Conservation (phyloP, 2,797 vertebrate species). For the Danio albolineatus region DNA sequence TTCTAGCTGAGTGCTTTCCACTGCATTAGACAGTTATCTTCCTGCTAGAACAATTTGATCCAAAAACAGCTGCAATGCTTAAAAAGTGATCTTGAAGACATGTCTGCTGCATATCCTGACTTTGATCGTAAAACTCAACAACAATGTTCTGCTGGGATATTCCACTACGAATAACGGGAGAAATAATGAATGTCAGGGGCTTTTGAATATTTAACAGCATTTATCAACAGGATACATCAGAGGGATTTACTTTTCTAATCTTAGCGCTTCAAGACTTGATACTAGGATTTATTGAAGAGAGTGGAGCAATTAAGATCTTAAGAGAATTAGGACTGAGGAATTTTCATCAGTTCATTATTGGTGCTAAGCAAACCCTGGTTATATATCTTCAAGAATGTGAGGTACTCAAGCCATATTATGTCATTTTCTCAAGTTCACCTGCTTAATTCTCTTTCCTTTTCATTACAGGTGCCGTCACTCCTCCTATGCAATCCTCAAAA, state of each 20-base stretch:
- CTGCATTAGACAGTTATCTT: neutral
- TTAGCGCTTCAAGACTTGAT: neutral
- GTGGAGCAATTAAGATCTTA: neutral
- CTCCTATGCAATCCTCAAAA: no score
- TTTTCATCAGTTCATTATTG: neutral
- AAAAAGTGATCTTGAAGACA: neutral
- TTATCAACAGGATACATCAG: neutral
- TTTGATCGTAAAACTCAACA: neutral
- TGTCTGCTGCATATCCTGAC: neutral
- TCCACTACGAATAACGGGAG: neutral
- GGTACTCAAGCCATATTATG: neutral
- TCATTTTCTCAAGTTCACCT: neutral
- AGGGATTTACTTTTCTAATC: neutral
- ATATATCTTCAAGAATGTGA: neutral
- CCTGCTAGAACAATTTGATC: slow-evolving; percentile 6
- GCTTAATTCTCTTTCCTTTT: no score
- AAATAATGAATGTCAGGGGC: neutral
- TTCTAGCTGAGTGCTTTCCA: slow-evolving; percentile 1
- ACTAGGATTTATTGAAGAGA: slow-evolving; percentile 1
- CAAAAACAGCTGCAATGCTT: neutral
- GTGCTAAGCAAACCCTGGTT: neutral
- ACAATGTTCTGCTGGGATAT: neutral
- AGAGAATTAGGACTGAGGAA: neutral
- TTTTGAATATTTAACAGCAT: neutral
- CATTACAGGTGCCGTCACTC: no score